phyloP scores from a whole-genome alignment of 92 coral and sea anemone species.

The Epizoanthus illoricatus region DNA sequence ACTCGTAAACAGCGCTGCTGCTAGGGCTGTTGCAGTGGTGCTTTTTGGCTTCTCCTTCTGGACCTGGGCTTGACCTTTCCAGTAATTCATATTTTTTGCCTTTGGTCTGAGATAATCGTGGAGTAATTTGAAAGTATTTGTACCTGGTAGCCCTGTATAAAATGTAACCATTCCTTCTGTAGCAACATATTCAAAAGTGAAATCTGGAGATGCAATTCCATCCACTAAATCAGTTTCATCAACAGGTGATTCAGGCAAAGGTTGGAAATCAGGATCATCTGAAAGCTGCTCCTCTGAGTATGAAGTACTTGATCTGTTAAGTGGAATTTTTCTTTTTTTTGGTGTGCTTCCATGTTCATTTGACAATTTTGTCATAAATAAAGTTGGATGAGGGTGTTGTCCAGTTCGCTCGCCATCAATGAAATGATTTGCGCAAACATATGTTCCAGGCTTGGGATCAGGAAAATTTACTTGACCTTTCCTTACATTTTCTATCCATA shows the following conservation, averaged over 20 bases:
- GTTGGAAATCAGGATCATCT: conserved; percentile 2
- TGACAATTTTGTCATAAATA: conserved; percentile 35
- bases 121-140: conserved; percentile 27
- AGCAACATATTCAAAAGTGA: conserved; percentile 29
- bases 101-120: conserved; percentile 30
- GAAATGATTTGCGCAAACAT: conserved; percentile 42
- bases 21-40: conserved; percentile 1
- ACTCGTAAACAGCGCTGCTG: background rate
- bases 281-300: conserved; percentile 10
- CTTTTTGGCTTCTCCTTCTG: conserved; percentile 2
- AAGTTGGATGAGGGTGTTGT: conserved; percentile 43
- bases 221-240: background rate
- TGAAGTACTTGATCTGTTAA: background rate
- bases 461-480: conserved; percentile 33
- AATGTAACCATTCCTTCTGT: conserved; percentile 27
- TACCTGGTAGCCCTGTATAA: conserved; percentile 40
- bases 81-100: conserved; percentile 41
- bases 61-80: conserved; percentile 41
- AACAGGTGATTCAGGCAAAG: conserved; percentile 16
- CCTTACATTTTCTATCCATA: conserved; percentile 36
- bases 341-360: conserved; percentile 40
- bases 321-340: conserved; percentile 24
- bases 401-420: conserved; percentile 44
- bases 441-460: conserved; percentile 48
- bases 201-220: conserved; percentile 20